A percentile compares a stretch with the other conserved stretches of the same genome.
Evolutionary conservation across 2,888 invertebrate genomes (phyloP).

Genomic region (Xestia xanthographa): DNA sequence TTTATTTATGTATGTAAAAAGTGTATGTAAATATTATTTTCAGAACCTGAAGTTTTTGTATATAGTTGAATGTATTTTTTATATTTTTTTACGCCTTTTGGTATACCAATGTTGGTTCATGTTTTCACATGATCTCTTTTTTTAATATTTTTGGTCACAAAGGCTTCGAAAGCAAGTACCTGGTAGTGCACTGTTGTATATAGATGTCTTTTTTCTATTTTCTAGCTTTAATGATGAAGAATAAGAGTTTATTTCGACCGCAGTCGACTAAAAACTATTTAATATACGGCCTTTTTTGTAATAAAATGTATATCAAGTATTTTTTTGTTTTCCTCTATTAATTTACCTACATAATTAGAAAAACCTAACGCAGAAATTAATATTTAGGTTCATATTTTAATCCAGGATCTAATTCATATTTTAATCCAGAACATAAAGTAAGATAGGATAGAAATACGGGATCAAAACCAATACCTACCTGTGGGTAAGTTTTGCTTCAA

Average conservation of each 20-base stretch:
- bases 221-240: slow-evolving; percentile 78
- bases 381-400: background rate
- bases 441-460: background rate
- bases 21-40: slow-evolving; percentile 35
- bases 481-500: background rate
- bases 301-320: slow-evolving; percentile 82
- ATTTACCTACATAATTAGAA: background rate
- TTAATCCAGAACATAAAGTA: background rate
- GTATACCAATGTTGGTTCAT: slow-evolving; percentile 49
- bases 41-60: slow-evolving; percentile 20
- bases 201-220: slow-evolving; percentile 75
- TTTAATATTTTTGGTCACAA: slow-evolving; percentile 59
- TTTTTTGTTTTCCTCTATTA: slow-evolving; percentile 1
- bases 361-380: background rate
- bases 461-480: background rate
- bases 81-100: background rate
- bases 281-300: slow-evolving; percentile 79
- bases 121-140: slow-evolving; percentile 78
- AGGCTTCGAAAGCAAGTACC: slow-evolving; percentile 77
- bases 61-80: slow-evolving; percentile 20
- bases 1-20: slow-evolving; percentile 37
- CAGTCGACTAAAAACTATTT: slow-evolving; percentile 89
- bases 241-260: slow-evolving; percentile 86
- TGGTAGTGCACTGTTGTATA: slow-evolving; percentile 84
- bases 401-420: background rate